Evolutionary conservation across 2,797 vertebrate genomes (phyloP).

Genomic region (Spea hammondii): DNA sequence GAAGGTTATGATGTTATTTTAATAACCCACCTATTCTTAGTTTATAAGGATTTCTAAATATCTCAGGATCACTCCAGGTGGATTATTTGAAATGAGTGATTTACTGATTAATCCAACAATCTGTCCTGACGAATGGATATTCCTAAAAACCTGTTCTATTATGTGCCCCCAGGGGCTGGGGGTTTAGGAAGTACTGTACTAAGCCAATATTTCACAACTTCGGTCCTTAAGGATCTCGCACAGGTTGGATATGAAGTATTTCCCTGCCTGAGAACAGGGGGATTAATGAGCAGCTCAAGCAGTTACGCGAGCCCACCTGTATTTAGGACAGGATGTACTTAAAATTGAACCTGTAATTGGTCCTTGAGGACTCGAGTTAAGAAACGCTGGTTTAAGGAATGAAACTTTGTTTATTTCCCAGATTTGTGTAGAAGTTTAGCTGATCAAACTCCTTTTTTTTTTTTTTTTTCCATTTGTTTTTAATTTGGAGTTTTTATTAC

Average conservation of each 20-base stretch:
- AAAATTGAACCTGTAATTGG: neutral
- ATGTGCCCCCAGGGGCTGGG: neutral
- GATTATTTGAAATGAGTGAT: neutral
- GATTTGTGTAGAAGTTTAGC: neutral
- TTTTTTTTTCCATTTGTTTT: too few species aligned
- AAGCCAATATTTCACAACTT: neutral
- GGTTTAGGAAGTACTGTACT: neutral
- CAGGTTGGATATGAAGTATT: neutral
- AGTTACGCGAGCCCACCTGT: neutral
- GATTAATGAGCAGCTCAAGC: neutral
- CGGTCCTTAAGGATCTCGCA: neutral
- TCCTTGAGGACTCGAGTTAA: neutral
- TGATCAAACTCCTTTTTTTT: neutral
- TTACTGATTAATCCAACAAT: neutral
- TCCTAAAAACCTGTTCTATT: too few species aligned
- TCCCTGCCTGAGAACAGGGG: neutral
- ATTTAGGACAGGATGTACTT: neutral
- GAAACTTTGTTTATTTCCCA: neutral
- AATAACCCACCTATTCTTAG: too few species aligned
- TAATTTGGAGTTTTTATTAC: too few species aligned
- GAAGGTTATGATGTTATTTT: too few species aligned
- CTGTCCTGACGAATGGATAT: neutral
- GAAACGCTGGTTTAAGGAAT: neutral
- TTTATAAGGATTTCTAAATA: too few species aligned
- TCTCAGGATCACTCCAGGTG: neutral